phyloP scores from a whole-genome alignment of 2,888 invertebrate species.

The Trileptium ribeirensis region DNA sequence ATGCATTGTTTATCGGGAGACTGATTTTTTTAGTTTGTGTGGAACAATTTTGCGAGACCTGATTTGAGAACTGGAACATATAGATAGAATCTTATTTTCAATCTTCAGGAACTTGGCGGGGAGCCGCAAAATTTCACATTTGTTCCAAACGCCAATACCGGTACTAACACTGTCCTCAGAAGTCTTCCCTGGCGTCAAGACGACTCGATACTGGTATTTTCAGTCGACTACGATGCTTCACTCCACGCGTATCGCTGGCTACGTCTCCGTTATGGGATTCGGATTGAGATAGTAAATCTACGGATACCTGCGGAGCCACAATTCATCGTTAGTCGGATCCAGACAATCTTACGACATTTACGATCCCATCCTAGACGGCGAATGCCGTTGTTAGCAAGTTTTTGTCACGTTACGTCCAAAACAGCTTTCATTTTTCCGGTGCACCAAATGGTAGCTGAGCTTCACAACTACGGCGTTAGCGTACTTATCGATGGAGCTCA shows the following conservation, averaged over 20 bases:
- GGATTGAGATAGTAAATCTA: background rate
- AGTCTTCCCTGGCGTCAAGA: slow-evolving; percentile 13
- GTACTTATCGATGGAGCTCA: slow-evolving; percentile 10
- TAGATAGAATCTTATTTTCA: too few species aligned
- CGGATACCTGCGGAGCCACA: background rate
- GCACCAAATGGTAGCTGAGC: background rate
- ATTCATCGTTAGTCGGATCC: background rate
- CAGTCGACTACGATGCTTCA: slow-evolving; percentile 11
- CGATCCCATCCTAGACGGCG: background rate
- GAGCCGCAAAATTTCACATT: background rate
- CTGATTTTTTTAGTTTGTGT: too few species aligned
- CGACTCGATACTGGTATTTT: slow-evolving; percentile 6
- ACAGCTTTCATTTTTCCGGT: slow-evolving; percentile 11
- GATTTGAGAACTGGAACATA: too few species aligned
- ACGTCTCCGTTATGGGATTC: background rate
- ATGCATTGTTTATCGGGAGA: too few species aligned
- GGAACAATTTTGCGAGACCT: too few species aligned
- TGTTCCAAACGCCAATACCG: background rate
- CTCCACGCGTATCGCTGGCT: slow-evolving; percentile 1
- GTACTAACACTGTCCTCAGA: background rate
- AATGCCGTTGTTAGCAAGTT: background rate
- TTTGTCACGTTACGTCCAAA: slow-evolving; percentile 16
- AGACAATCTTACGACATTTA: background rate
- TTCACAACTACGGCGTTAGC: slow-evolving; percentile 5
- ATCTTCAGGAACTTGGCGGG: background rate